Conservation (phyloP, 2,113 vertebrate genomes). For the Crotalus tigris region DNA sequence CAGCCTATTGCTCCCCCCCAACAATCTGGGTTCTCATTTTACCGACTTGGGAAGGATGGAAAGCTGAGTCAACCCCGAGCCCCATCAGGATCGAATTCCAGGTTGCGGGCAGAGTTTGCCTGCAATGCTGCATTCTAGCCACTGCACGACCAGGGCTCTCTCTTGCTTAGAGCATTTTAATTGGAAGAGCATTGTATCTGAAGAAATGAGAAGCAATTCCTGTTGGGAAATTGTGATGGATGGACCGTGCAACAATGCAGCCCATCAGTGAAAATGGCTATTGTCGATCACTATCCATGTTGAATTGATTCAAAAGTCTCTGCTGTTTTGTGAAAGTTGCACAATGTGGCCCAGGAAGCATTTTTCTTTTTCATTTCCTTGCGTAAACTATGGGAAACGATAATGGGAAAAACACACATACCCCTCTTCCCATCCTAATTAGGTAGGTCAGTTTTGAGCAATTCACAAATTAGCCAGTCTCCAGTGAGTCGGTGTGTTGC, state of each 20-base stretch:
- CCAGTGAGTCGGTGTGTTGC: constrained; percentile 56
- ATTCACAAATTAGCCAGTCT: constrained; percentile 50
- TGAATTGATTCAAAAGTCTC: constrained; percentile 4
- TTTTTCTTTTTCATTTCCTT: neutral
- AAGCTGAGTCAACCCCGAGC: too few relatives aligned
- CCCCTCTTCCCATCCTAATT: constrained; percentile 37
- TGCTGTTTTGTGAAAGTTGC: constrained; percentile 33
- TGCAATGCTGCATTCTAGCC: neutral
- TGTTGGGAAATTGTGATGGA: neutral
- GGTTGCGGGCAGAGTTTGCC: neutral
- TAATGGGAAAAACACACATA: constrained; percentile 22
- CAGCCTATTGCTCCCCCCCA: too few relatives aligned
- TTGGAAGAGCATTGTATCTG: neutral
- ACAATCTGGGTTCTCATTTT: too few relatives aligned
- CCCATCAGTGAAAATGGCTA: too few relatives aligned
- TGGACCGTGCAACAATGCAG: too few relatives aligned
- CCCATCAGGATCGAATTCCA: neutral
- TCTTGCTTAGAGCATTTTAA: neutral
- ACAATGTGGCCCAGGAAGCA: constrained; percentile 40
- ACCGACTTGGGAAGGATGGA: too few relatives aligned
- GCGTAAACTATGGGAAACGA: constrained; percentile 35
- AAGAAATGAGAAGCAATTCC: neutral
- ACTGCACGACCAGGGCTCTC: neutral
- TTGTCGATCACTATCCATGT: too few relatives aligned
- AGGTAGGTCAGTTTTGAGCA: constrained; percentile 58